Conservation (phyloP, 1,140 invertebrate genomes). For the Dreissena rostriformis region DNA sequence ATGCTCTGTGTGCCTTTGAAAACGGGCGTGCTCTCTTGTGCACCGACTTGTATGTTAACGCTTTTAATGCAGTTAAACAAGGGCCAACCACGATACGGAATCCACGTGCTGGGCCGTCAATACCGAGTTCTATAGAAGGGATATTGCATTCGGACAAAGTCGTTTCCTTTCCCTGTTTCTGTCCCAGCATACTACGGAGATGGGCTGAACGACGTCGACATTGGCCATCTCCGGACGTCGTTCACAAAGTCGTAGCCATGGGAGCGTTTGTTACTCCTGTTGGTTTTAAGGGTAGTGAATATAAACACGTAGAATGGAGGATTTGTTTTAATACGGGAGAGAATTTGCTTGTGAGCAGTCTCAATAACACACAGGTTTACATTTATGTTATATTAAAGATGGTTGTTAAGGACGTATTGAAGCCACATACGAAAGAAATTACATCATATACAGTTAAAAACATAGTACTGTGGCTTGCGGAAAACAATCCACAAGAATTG, state of each 20-base stretch:
- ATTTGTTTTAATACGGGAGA: conserved; percentile 11
- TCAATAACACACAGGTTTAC: conserved; percentile 3
- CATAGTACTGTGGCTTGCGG: conserved; percentile 17
- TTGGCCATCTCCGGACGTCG: not conserved
- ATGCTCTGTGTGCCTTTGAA: not conserved
- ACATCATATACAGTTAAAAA: conserved; percentile 23
- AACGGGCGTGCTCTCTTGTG: no score
- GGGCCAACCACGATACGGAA: not conserved
- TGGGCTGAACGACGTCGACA: not conserved
- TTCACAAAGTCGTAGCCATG: not conserved
- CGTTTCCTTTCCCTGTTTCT: not conserved
- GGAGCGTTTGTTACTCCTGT: conserved; percentile 10
- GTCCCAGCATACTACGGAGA: not conserved
- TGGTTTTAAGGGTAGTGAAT: conserved; percentile 22
- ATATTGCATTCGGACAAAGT: not conserved
- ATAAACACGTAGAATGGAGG: not conserved
- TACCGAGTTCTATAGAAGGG: not conserved
- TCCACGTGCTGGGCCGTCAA: no score
- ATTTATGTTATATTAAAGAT: not conserved
- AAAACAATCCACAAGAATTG: not conserved
- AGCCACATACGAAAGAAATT: not conserved
- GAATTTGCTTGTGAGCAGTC: not conserved
- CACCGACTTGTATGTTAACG: no score
- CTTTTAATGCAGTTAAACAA: no score
- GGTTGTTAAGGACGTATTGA: not conserved